A percentile compares a stretch with the other conserved stretches of the same genome.
Conservation (phyloP, 2,797 vertebrate genomes). For the Myotis vivesi region DNA sequence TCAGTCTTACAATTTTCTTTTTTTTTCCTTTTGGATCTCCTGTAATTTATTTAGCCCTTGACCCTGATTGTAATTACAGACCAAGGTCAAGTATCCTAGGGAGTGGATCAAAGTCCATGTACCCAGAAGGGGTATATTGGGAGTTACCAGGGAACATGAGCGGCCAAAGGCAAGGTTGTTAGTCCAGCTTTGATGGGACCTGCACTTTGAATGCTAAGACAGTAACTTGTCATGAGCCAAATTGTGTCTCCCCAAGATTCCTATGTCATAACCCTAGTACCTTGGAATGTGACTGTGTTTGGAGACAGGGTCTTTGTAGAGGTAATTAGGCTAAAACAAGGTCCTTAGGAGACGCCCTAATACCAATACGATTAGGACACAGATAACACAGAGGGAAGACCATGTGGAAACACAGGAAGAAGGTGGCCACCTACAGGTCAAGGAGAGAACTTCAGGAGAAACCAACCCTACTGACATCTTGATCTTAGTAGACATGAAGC, state of each 20-base stretch:
- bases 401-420: neutral
- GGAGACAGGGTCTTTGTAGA: neutral
- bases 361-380: neutral
- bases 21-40: neutral
- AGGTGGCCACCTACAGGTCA: no score
- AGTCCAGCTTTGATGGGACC: neutral
- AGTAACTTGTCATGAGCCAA: neutral
- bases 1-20: neutral
- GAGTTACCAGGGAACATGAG: neutral
- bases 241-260: neutral
- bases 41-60: constrained; percentile 11
- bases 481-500: neutral
- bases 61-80: constrained; percentile 42
- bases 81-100: neutral
- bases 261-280: neutral
- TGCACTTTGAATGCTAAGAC: neutral
- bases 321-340: neutral
- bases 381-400: neutral
- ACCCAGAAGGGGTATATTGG: neutral
- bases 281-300: neutral
- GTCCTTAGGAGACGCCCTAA: neutral
- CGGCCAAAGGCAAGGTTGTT: neutral
- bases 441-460: neutral
- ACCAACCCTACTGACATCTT: neutral
- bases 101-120: neutral